Evolutionary conservation across 2,797 vertebrate species (phyloP).

Genomic region (Peromyscus aztecus): DNA sequence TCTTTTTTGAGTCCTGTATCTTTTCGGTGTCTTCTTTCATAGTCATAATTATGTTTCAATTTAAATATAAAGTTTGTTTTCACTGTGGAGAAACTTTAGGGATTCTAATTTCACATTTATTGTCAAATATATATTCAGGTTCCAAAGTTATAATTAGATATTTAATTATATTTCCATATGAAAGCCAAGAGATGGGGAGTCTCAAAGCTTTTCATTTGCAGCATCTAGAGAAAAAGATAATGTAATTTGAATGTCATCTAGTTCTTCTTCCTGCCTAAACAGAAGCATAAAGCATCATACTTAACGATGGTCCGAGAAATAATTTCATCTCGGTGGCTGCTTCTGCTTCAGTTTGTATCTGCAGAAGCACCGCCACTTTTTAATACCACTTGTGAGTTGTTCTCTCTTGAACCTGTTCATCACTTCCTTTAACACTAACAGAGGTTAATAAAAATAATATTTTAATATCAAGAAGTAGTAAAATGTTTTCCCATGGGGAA

Average conservation of each 20-base stretch:
- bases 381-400: not conserved
- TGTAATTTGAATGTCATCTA: constrained; percentile 26
- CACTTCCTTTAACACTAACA: constrained; percentile 52
- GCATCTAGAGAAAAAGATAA: constrained; percentile 51
- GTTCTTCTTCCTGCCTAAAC: constrained; percentile 22
- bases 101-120: constrained; percentile 43
- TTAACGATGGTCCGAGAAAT: constrained; percentile 59
- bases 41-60: constrained; percentile 26
- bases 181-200: not conserved
- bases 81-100: constrained; percentile 25
- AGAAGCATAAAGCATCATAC: constrained; percentile 2
- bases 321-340: constrained; percentile 43
- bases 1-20: not conserved
- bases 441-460: constrained; percentile 67
- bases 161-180: constrained; percentile 66
- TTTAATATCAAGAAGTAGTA: constrained; percentile 63
- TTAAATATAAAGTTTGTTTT: constrained; percentile 46
- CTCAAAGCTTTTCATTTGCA: constrained; percentile 47
- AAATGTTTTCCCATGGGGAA: constrained; percentile 36
- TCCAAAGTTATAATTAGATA: constrained; percentile 31
- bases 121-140: constrained; percentile 33
- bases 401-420: constrained; percentile 17
- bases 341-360: constrained; percentile 53
- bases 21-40: constrained; percentile 36
- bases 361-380: constrained; percentile 11